Base-by-base conservation (phyloP, 2,888 invertebrate genomes). In the Ernsta delagoae region DNA sequence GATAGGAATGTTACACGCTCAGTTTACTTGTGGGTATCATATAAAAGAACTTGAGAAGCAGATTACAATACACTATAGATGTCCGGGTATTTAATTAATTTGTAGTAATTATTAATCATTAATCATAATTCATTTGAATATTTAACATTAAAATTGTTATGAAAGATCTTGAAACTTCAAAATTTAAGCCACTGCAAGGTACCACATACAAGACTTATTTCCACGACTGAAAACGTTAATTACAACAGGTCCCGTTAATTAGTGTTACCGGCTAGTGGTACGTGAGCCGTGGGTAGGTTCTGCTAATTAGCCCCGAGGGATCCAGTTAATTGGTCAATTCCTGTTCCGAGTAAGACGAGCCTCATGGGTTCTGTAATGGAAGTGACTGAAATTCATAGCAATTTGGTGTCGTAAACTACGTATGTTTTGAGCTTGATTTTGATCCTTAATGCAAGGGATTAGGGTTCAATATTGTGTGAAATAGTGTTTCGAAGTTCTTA, bases 291-390 rank as follows among this genome's bases (percentile, higher is more conserved):
- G n/a, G 50, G 48, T 66, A 5, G 59, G 59, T 60, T 43, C 12
- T 50, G 59, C 59, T 66, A 66, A 66, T 66, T 66, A 53, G 53
- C 11, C 66, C 34, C 66, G 34, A 54, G 60, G 60, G 66, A 41
- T 60, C 60, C 16, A 66, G 59, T 41, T 53, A 60, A 66, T 66
- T 53, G 66, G 66, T 60, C 59, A 50, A 65, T 59, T 65, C 50
- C 59, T 59, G 59, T 24, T 41, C 50, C 39, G 36, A 59, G 59
- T 59, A 53, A 39, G 65, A 48, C 41, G 50, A 39, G 59, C 7
- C 65, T 50, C 59, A 5, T 59, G 39, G 65, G 65, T 48, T 59
- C 12, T 48, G 6, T 50, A 59, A 65, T 43, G 64, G 64, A 56
- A 65, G 59, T 36, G 59, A n/a, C 50, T 39, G 43, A 59, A 62